Evolutionary conservation across 2,888 invertebrate species (phyloP), one percentile per base, ranked within the genome.

Genomic region (Corbicula japonica): DNA sequence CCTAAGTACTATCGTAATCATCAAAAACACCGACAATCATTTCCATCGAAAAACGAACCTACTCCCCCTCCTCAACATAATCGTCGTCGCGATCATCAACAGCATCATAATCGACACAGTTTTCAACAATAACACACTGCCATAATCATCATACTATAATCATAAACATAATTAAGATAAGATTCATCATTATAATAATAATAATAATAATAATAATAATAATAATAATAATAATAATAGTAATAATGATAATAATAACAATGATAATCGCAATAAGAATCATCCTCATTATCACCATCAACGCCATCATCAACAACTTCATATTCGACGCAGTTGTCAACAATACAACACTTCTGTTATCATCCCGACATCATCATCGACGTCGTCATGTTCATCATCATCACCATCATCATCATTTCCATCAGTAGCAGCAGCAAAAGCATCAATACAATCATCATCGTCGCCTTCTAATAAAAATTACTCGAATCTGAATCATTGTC

Each of bases 331-430:
- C 23, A 30, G 34, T 6, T 35, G 34, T 28, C 35, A 35, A 28
- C 54, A 54, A 1, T 23, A 26, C 12, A 21, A 41, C n/a, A n/a
- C n/a, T n/a, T n/a, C n/a, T n/a, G n/a, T n/a, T n/a, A n/a, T n/a
- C n/a, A n/a, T n/a, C n/a, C 6, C 68, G 41, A 28, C 15, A 38
- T 2, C 35, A 56, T 12, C 18, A 28, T 8, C 60, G 1, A 60
- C 35, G 4, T 41, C 41, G 30, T 1, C 58, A 56, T 32, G 46
- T 32, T 28, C 66, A 66, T 23, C 66, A 38, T 21, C 54, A 54
- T 23, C 54, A 54, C 15, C 52, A 54, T 48, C 66, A 54, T 30
- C 38, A 34, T 18, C 52, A 65, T 18, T 35, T 34, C 21, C 65
- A 52, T 28, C 50, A 65, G 34, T 34, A 65, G 12, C 52, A 38